Base-by-base conservation (phyloP, 2,113 vertebrate genomes). In the Notiomystis cincta region DNA sequence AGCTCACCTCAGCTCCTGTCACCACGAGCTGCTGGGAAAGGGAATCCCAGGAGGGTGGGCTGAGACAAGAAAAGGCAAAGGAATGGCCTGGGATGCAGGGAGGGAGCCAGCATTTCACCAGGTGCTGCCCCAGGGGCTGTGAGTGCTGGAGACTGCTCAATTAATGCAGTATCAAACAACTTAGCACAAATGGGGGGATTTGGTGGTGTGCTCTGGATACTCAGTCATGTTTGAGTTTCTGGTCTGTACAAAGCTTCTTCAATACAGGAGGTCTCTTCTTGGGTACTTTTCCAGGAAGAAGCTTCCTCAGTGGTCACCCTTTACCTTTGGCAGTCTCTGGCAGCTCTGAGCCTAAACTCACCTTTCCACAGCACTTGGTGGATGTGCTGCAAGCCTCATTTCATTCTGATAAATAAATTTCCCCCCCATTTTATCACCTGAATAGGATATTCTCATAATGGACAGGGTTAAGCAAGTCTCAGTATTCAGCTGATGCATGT, bases 1-100 rank as follows among this genome's bases (percentile, higher is more conserved):
- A 77, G 50, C n/a, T 87, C 51, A 9, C 18, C 76, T 50, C 57
- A 18, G 45, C 54, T 84, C 23, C n/a, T 51, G 40, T 10, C 3
- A 0, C 0, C 42, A 15, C 30, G n/a, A 53, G 25, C 20, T 0
- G 3, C 11, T 22, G 61, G 51, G 21, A 66, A 53, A 20, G 40
- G 66, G 31, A 72, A 72, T 44, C 24, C 16, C 24, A 38, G 70
- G 18, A 14, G 6, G 19, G 16, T 1, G 18, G 14, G 11, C 3
- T 60, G 66, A 62, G 66, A 27, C 33, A 51, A 64, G 38, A 20
- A 75, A 73, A 60, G 25, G 24, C n/a, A 40, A 57, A 81, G n/a
- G 16, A 62, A 24, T 21, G 24, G 2, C 18, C 11, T 44, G 58
- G 30, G 13, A 10, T 64, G 16, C 10, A 14, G 30, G 20, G 50